A percentile compares a stretch with the other conserved stretches of the same genome.
phyloP scores from a whole-genome alignment of 2,113 vertebrate species.

The Cochlearius cochlearius region DNA sequence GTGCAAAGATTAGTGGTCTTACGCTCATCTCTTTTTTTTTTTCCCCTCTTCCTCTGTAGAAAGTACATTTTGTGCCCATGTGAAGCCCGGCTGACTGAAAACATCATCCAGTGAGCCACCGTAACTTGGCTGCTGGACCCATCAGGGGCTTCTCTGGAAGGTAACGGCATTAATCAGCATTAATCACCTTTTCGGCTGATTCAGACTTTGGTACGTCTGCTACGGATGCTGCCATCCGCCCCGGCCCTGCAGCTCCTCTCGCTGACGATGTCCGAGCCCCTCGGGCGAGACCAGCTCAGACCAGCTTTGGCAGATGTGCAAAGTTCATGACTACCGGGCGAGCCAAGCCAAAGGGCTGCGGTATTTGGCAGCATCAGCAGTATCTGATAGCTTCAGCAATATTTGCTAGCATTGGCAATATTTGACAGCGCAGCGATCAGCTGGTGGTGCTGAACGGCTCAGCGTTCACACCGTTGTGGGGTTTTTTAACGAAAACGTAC shows the following conservation, averaged over 20 bases:
- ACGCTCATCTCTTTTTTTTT: background rate
- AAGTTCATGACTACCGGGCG: background rate
- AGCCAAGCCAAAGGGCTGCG: background rate
- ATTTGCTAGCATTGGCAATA: background rate
- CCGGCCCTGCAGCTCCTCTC: background rate
- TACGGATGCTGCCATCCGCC: background rate
- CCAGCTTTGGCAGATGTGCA: conserved; percentile 1
- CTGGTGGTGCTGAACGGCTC: background rate
- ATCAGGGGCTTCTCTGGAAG: background rate
- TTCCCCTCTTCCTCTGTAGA: background rate
- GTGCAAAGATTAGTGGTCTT: conserved; percentile 55
- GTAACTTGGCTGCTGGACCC: background rate
- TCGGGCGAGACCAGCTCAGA: background rate
- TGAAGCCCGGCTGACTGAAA: background rate
- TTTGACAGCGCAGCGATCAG: background rate
- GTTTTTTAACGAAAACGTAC: background rate
- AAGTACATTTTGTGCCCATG: background rate
- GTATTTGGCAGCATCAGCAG: background rate
- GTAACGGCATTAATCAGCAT: background rate
- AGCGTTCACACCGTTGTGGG: fast-evolving
- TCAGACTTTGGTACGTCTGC: background rate
- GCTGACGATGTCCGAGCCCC: background rate
- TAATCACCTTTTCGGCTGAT: background rate
- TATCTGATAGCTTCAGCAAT: background rate
- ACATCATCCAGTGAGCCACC: background rate